Base-by-base conservation (phyloP, 2,888 invertebrate species). In the Pardosa pseudoannulata region DNA sequence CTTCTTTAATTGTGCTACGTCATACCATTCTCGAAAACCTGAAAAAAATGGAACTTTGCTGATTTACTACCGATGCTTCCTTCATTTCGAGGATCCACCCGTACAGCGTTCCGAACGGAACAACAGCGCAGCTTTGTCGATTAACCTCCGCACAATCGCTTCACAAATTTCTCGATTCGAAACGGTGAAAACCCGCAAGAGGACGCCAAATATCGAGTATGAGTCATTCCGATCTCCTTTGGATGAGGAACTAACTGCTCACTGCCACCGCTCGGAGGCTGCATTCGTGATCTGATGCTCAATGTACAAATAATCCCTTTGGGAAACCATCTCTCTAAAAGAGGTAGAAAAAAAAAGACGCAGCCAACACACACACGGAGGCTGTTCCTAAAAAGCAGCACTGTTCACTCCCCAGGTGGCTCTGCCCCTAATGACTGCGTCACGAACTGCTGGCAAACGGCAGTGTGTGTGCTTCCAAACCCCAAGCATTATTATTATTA, bases 371-470 rank as follows among this genome's bases (percentile, higher is more conserved):
- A 46, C 9, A 46, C 2, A 7, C 16, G 3, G n/a, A 2, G 23
- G 2, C 23, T 56, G n/a, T 56, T 56, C 23, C 56, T 23, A 3
- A n/a, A n/a, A n/a, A n/a, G n/a, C n/a, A n/a, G n/a, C n/a, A n/a
- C 23, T 7, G 56, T 11, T 16, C 56, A 23, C 68, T 28, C 76
- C 72, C 71, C 78, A 73, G 83, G 78, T 78, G 83, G 65, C 76
- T 78, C 73, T 83, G 73, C 29, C 29, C 72, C 72, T 78, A 83
- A 83, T 83, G 83, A 73, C 72, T 19, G 28, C 29, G 31, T 83
- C 83, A 83, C 83, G 83, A 78, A 76, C 23, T 71, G 46, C 23
- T 28, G 70, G 70, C 70, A n/a, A 62, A 41, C 39, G 32, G 46
- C 39, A 46, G 72, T 36, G 83, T 56, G 78, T 83, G 36, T 23